Evolutionary conservation across 2,113 vertebrate genomes (phyloP).

Genomic region (Xerus inauris): DNA sequence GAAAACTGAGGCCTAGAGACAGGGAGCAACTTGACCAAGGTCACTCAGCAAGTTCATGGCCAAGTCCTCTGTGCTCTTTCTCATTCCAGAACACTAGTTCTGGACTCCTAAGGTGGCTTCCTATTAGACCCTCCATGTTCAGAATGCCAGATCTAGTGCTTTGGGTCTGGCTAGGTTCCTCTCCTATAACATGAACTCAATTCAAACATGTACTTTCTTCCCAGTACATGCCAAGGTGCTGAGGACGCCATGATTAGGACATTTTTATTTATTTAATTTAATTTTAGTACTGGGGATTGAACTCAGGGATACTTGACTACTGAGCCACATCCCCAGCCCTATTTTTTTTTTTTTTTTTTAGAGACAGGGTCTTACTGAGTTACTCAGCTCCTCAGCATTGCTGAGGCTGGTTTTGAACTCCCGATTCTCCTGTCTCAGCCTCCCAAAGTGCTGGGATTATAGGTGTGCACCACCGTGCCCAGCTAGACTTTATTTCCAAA

Average conservation of each 20-base stretch:
- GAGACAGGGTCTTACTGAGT: too few species aligned
- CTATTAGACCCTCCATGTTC: not conserved
- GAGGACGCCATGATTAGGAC: not conserved
- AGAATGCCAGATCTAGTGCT: not conserved
- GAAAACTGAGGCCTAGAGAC: not conserved
- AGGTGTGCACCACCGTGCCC: too few species aligned
- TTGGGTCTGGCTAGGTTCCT: not conserved
- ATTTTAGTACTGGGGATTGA: too few species aligned
- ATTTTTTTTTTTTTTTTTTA: not conserved
- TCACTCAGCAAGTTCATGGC: not conserved
- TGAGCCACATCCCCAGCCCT: too few species aligned
- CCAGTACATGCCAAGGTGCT: not conserved
- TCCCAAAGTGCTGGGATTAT: too few species aligned
- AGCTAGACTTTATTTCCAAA: too few species aligned
- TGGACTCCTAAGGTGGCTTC: not conserved
- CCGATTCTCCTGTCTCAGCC: too few species aligned
- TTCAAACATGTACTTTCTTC: not conserved
- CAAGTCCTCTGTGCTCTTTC: not conserved
- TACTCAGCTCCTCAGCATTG: too few species aligned
- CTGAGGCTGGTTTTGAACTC: too few species aligned
- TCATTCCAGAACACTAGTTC: not conserved
- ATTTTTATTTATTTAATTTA: too few species aligned
- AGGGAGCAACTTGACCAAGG: not conserved
- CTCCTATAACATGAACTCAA: not conserved
- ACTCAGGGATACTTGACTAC: too few species aligned